Conservation (phyloP, 2,113 vertebrate species). For the Scophthalmus maximus region DNA sequence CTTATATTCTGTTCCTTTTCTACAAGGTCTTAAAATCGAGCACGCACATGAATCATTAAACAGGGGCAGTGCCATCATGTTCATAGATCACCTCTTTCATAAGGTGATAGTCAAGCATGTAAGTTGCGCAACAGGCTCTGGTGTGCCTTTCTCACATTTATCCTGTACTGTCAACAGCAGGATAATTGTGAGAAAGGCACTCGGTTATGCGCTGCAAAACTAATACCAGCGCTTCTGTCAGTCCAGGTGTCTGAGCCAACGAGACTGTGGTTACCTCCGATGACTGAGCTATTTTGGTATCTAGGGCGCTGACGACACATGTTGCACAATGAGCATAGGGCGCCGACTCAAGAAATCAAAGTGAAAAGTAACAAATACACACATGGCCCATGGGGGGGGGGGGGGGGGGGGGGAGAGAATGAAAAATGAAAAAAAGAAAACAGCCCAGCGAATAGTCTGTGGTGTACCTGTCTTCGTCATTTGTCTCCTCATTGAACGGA, state of each 20-base stretch:
- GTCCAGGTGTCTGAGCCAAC: background rate
- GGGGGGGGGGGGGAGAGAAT: too few relatives aligned
- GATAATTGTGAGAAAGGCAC: too few relatives aligned
- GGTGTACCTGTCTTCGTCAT: constrained; percentile 44
- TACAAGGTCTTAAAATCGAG: too few relatives aligned
- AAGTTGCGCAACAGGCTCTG: constrained; percentile 50
- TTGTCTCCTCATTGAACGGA: background rate
- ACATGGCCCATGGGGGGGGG: background rate
- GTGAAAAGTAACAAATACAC: constrained; percentile 28
- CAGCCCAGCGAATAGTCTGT: background rate
- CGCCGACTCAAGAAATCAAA: constrained; percentile 9
- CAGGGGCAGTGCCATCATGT: too few relatives aligned
- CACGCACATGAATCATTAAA: too few relatives aligned
- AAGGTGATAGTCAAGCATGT: background rate
- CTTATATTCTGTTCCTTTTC: too few relatives aligned
- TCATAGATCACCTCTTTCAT: background rate
- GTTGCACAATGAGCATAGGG: constrained; percentile 6
- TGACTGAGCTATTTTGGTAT: constrained; percentile 35
- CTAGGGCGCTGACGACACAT: constrained; percentile 26
- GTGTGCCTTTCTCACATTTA: constrained; percentile 4
- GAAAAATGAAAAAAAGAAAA: background rate
- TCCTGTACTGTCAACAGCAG: constrained; percentile 26
- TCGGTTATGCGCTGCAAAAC: background rate
- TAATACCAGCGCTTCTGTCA: constrained; percentile 29
- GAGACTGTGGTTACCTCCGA: background rate